Conservation (phyloP, 2,113 vertebrate genomes). For the Himantopus leucocephalus region DNA sequence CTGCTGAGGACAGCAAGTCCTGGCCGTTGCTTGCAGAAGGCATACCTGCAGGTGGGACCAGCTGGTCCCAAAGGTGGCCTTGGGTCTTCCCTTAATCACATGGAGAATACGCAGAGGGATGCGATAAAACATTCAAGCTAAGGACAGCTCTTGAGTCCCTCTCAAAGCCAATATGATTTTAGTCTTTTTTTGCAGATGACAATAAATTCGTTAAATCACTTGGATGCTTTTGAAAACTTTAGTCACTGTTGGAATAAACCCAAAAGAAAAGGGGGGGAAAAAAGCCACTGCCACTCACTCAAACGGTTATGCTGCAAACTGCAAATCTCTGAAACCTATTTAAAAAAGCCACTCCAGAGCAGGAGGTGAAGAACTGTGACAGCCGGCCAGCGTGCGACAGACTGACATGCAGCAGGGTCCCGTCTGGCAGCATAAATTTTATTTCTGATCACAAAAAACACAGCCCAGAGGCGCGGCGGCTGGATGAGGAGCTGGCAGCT, state of each 20-base stretch:
- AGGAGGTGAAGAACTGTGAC: neutral
- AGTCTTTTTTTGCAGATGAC: neutral
- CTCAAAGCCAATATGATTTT: neutral
- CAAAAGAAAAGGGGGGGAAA: neutral
- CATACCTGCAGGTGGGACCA: neutral
- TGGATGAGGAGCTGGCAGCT: neutral
- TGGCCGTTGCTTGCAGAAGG: neutral
- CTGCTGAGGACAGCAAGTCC: neutral
- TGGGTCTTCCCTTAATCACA: neutral
- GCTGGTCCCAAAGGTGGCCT: neutral
- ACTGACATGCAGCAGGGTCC: neutral
- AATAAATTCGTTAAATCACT: neutral
- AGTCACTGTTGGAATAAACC: neutral
- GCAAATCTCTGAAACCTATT: neutral
- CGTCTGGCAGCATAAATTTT: neutral
- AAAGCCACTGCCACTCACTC: neutral
- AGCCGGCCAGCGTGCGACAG: accelerated
- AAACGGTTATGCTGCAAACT: neutral
- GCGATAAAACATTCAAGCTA: neutral
- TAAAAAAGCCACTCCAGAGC: neutral
- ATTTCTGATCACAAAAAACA: neutral
- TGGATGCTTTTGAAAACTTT: neutral
- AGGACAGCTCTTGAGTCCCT: neutral
- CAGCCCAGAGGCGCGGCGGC: accelerated
- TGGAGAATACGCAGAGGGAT: neutral